Conservation (phyloP, 2,113 vertebrate species). For the Leuciscus idus region DNA sequence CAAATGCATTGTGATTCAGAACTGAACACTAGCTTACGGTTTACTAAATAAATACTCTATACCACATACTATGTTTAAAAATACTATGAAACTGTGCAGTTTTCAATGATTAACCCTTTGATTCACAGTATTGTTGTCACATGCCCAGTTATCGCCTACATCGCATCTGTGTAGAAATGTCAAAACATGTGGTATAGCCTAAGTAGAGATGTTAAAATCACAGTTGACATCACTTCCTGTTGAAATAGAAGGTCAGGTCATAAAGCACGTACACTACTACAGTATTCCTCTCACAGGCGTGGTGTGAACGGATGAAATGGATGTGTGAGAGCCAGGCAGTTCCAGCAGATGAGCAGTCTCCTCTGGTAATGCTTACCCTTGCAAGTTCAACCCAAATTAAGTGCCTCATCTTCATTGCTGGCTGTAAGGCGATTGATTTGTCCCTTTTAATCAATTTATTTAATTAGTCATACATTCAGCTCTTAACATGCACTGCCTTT, state of each 20-base stretch:
- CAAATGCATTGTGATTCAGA: neutral
- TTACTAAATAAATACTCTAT: neutral
- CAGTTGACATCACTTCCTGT: neutral
- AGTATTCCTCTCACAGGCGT: conserved; percentile 2
- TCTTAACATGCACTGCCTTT: conserved; percentile 54
- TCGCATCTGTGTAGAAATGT: neutral
- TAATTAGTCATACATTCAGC: conserved; percentile 63
- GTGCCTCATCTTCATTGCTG: conserved; percentile 61
- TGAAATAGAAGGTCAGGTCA: conserved; percentile 22
- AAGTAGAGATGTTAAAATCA: neutral
- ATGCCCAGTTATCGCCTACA: neutral
- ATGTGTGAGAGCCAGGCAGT: conserved; percentile 28
- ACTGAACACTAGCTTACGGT: neutral
- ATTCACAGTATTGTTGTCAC: neutral
- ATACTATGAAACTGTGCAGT: neutral
- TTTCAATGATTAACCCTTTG: neutral
- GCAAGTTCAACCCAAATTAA: conserved; percentile 60
- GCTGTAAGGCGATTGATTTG: conserved; percentile 60
- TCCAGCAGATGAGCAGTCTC: conserved; percentile 47
- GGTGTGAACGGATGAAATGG: conserved; percentile 16
- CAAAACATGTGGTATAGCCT: neutral
- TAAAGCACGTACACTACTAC: neutral
- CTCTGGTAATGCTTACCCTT: conserved; percentile 59
- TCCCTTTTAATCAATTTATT: conserved; percentile 62
- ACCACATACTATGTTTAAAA: neutral